phyloP scores from a whole-genome alignment of 2,888 invertebrate genomes.

The Hipparchia sbordonii region DNA sequence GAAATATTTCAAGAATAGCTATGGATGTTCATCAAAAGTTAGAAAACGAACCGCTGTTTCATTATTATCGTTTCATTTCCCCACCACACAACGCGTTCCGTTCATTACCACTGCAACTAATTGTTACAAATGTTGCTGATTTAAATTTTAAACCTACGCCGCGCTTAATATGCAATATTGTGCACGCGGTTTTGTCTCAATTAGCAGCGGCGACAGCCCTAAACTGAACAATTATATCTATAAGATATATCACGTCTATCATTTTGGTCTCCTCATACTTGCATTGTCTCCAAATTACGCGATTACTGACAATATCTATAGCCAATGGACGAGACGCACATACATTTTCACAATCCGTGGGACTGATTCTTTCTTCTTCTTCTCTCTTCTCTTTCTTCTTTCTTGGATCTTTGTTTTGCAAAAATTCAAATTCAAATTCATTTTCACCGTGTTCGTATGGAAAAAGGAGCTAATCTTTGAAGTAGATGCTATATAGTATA shows the following conservation, averaged over 20 bases:
- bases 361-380: no score
- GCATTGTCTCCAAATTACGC: no score
- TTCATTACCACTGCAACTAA: constrained; percentile 37
- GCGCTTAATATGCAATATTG: constrained; percentile 42
- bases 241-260: not conserved
- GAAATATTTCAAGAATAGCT: constrained; percentile 17
- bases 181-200: constrained; percentile 56
- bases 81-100: constrained; percentile 14
- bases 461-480: no score
- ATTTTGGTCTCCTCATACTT: not conserved
- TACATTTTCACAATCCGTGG: no score
- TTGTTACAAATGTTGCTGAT: constrained; percentile 46
- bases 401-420: no score
- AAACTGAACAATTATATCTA: constrained; percentile 1
- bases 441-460: no score
- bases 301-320: no score
- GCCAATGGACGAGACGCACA: no score
- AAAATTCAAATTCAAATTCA: no score
- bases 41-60: not conserved
- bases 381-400: no score
- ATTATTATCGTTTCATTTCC: not conserved
- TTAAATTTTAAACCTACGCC: constrained; percentile 52
- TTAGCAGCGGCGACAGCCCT: constrained; percentile 44
- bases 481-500: no score
- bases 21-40: not conserved